Evolutionary conservation across 2,113 vertebrate genomes (phyloP).

Genomic region (Bungarus multicinctus): DNA sequence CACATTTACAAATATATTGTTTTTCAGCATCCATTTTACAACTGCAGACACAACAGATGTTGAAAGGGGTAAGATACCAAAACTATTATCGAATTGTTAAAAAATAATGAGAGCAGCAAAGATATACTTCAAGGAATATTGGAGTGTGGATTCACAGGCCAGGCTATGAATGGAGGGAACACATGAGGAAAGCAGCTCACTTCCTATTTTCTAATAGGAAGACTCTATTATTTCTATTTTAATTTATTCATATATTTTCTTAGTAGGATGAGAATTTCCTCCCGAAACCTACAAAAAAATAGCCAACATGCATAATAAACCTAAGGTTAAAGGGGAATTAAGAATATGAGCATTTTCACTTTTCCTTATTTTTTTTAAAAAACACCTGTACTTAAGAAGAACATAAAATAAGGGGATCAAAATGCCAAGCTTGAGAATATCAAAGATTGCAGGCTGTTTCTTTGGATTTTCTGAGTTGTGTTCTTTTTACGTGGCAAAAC

Average conservation of each 20-base stretch:
- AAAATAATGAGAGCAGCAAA: neutral
- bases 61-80: neutral
- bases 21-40: neutral
- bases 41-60: neutral
- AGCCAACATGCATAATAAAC: neutral
- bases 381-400: neutral
- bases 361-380: neutral
- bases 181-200: neutral
- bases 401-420: neutral
- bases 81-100: neutral
- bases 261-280: neutral
- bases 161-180: neutral
- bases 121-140: neutral
- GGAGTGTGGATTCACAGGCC: neutral
- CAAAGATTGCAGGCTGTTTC: neutral
- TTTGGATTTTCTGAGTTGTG: neutral
- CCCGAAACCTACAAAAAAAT: neutral
- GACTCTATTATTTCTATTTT: neutral
- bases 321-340: neutral
- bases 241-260: neutral
- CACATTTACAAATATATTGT: neutral
- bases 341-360: neutral
- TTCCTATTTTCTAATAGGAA: neutral
- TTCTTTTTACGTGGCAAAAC: slow-evolving; percentile 11
- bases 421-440: neutral